Conservation (phyloP, 2,888 invertebrate genomes). For the Tinea pellionella region DNA sequence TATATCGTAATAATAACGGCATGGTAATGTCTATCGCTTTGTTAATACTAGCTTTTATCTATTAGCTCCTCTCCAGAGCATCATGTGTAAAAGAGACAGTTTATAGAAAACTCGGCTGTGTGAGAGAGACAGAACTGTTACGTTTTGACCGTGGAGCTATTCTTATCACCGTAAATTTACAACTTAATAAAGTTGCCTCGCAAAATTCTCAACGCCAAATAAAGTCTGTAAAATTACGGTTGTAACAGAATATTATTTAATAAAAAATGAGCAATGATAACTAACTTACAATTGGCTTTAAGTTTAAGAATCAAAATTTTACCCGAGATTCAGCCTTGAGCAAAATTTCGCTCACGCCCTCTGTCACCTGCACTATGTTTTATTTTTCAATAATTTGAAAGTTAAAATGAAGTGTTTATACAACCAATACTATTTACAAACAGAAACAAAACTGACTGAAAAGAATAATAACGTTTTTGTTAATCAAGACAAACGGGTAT, state of each 20-base stretch:
- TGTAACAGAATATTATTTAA: not conserved
- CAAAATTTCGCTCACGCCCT: too few species aligned
- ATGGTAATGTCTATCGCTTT: not conserved
- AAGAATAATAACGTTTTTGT: too few species aligned
- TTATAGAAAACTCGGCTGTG: not conserved
- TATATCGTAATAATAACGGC: not conserved
- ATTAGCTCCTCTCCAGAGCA: not conserved
- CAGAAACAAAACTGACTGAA: too few species aligned
- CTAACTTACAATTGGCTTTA: not conserved
- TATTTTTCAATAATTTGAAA: too few species aligned
- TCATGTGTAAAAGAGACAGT: not conserved
- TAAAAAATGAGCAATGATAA: not conserved
- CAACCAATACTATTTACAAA: too few species aligned
- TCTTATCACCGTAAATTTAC: not conserved
- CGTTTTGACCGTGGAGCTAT: not conserved
- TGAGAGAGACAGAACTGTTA: not conserved
- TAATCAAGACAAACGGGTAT: too few species aligned
- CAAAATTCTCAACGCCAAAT: not conserved
- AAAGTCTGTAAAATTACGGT: not conserved
- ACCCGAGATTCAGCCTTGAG: not conserved
- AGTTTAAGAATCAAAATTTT: slow-evolving; percentile 1
- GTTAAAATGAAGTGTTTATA: too few species aligned
- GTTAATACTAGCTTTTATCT: not conserved
- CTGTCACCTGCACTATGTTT: too few species aligned
- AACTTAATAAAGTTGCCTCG: not conserved